These are phyloP conservation scores for Pseudomugil tenellus DNA, from an alignment of 2,797 vertebrate genomes.

Conservation along the genomic window DNA sequence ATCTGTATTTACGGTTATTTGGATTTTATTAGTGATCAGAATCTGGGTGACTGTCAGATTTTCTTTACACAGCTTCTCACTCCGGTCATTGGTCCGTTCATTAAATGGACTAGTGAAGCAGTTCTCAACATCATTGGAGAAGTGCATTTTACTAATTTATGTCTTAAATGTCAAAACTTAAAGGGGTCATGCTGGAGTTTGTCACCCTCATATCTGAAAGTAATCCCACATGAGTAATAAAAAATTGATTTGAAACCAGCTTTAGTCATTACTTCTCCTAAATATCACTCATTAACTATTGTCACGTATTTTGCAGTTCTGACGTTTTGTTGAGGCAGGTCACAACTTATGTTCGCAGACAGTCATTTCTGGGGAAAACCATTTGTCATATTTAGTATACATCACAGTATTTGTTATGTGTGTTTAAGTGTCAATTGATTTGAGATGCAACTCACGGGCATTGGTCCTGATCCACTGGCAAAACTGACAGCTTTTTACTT, in stretches of 20 bases:
- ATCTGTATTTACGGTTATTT: constrained; percentile 75
- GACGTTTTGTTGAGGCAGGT: constrained; percentile 23
- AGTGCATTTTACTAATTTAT: constrained; percentile 65
- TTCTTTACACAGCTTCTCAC: constrained; percentile 43
- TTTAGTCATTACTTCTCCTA: constrained; percentile 19
- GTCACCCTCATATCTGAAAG: constrained; percentile 36
- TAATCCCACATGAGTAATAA: constrained; percentile 41
- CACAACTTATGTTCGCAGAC: constrained; percentile 3
- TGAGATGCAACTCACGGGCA: background rate
- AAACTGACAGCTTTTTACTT: constrained; percentile 1
- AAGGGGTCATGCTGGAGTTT: constrained; percentile 51
- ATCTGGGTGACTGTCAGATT: constrained; percentile 70
- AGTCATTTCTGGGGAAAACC: background rate
- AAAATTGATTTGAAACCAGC: constrained; percentile 23
- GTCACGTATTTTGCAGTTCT: constrained; percentile 5
- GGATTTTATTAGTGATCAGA: constrained; percentile 71
- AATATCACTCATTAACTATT: background rate
- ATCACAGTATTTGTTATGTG: constrained; percentile 3
- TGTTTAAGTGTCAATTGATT: constrained; percentile 14
- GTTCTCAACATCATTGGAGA: constrained; percentile 54
- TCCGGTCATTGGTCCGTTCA: constrained; percentile 55
- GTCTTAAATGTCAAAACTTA: constrained; percentile 71
- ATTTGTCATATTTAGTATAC: background rate
- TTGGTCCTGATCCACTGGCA: background rate
- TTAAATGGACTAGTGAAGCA: constrained; percentile 51